Percentiles rank a stretch among this genome's conserved stretches.
Evolutionary conservation across 2,113 vertebrate genomes (phyloP).

Genomic region (Trogon melanurus): DNA sequence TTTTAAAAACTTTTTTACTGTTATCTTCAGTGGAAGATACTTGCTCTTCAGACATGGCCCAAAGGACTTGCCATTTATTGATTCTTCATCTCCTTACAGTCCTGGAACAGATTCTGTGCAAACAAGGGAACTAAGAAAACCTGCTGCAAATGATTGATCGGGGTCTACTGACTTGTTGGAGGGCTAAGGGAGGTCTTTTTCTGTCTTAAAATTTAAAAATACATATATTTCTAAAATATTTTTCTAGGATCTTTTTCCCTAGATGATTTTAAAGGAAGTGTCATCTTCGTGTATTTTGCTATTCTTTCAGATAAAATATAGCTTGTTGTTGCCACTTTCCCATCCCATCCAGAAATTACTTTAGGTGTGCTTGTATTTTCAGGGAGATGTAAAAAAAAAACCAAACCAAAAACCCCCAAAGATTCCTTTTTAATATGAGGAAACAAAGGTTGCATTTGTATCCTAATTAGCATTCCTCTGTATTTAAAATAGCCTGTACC

Average conservation of each 20-base stretch:
- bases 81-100: neutral
- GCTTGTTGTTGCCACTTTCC: neutral
- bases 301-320: neutral
- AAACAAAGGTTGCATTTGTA: neutral
- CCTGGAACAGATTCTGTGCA: neutral
- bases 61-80: neutral
- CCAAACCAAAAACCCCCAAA: no score
- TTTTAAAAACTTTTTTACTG: neutral
- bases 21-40: neutral
- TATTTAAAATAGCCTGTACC: neutral
- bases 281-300: neutral
- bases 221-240: fast-evolving
- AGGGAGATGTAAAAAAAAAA: neutral
- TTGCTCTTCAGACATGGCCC: neutral
- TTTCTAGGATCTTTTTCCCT: neutral
- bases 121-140: neutral
- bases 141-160: neutral
- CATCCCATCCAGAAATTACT: neutral
- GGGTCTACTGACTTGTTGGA: neutral
- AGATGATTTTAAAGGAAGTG: neutral
- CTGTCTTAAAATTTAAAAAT: neutral
- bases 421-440: neutral
- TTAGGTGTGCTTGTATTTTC: neutral
- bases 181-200: neutral
- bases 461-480: neutral